Evolutionary conservation across 2,113 vertebrate genomes (phyloP), one percentile per base, ranked within the genome.

Genomic region (Miniopterus natalensis): DNA sequence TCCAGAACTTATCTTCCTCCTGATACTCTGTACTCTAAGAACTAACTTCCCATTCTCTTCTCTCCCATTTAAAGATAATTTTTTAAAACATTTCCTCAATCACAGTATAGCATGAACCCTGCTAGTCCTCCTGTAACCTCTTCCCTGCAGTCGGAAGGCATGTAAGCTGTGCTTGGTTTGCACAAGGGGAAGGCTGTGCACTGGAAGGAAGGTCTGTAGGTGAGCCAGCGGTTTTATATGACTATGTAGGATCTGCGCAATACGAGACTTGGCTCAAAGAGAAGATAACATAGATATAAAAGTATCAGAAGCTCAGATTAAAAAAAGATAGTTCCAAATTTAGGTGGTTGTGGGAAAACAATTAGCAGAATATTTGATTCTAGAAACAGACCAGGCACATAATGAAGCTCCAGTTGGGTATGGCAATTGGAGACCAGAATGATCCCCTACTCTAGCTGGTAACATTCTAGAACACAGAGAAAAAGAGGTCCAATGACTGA

Each of bases 401-500:
- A 71, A 78, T 86, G 31, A 63, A 13, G 27, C 36, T 89, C 10
- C 12, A 29, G 3, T 55, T 85, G 78, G 8, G 4, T 77, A 59
- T 8, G 13, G 25, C 57, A 71, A 6, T 29, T 75, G 13, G 45
- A 70, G 29, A 79, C 27, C 23, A 80, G 20, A 57, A 53, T 51
- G 12, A 66, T 80, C 20, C 51, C 29, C 29, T 47, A 27, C 13
- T 74, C 31, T 55, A 53, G 15, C 7, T 71, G 27, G 31, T 61
- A 47, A 40, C 40, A 71, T 84, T 61, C 13, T 14, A n/a, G 12
- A 77, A 25, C 59, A 77, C 3, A 27, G 23, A 77, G 59, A 6
- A 81, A 73, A 61, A 79, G 90, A 66, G 31, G 73, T 66, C 66
- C 13, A 88, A 2, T 84, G 70, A 87, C 40, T 94, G 51, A 78